Conservation (phyloP, 2,113 vertebrate species). For the Propithecus coquereli region DNA sequence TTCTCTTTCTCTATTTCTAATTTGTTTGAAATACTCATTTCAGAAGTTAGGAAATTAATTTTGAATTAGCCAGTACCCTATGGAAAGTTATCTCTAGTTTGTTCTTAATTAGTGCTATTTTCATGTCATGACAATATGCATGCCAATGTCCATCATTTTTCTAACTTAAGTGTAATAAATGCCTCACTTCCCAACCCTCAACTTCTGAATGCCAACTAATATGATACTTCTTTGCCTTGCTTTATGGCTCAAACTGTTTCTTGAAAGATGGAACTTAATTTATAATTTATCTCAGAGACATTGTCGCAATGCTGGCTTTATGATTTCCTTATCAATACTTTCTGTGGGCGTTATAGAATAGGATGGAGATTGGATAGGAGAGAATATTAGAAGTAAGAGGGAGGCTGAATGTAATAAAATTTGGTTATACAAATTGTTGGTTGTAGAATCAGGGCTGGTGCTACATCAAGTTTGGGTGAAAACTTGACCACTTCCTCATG, state of each 20-base stretch:
- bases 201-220: not conserved
- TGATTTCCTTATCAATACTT: not conserved
- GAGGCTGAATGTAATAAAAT: not conserved
- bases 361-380: not conserved
- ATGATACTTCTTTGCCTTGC: not conserved
- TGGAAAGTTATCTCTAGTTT: not conserved
- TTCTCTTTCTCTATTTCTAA: not conserved
- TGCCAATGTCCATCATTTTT: not conserved
- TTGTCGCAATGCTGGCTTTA: not conserved
- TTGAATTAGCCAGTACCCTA: not conserved
- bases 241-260: conserved; percentile 4
- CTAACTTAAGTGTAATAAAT: not conserved
- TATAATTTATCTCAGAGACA: not conserved
- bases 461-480: not conserved
- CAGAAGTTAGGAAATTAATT: conserved; percentile 11
- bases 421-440: not conserved
- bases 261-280: not conserved
- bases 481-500: not conserved
- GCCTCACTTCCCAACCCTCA: not conserved
- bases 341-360: not conserved
- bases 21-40: not conserved
- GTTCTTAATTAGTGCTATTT: conserved; percentile 19
- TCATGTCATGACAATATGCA: not conserved
- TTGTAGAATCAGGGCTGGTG: not conserved
- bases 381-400: not conserved